Evolutionary conservation across 2,797 vertebrate species (phyloP).

Genomic region (Siniperca obscura): DNA sequence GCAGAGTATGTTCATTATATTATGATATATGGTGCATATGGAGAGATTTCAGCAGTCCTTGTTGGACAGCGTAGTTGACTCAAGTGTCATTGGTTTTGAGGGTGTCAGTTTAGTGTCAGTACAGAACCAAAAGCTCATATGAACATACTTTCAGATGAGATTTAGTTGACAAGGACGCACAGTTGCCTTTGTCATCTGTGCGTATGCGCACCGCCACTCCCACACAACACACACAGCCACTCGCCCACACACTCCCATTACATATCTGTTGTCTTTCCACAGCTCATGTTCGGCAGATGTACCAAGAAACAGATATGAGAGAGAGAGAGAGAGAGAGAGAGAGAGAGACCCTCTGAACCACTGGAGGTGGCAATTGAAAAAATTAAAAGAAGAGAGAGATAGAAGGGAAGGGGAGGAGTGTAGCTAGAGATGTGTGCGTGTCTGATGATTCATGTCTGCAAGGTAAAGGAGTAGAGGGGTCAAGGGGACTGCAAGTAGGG

Average conservation of each 20-base stretch:
- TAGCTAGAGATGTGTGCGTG: slow-evolving; percentile 40
- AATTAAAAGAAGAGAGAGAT: slow-evolving; percentile 20
- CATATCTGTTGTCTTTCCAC: slow-evolving; percentile 70
- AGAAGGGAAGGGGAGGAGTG: not conserved
- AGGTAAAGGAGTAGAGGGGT: slow-evolving; percentile 69
- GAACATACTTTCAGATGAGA: slow-evolving; percentile 59
- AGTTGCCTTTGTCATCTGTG: slow-evolving; percentile 64
- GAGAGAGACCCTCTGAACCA: slow-evolving; percentile 8
- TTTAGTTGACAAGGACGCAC: slow-evolving; percentile 51
- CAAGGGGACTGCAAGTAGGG: slow-evolving; percentile 52
- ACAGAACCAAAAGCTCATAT: slow-evolving; percentile 46
- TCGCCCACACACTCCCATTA: slow-evolving; percentile 64
- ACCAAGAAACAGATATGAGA: slow-evolving; percentile 53
- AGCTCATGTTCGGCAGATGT: slow-evolving; percentile 74
- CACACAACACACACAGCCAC: slow-evolving; percentile 44
- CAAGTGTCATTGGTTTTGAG: slow-evolving; percentile 65
- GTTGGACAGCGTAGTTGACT: slow-evolving; percentile 44
- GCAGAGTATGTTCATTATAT: slow-evolving; percentile 20
- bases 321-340: slow-evolving; percentile 6
- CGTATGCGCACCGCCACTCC: slow-evolving; percentile 23
- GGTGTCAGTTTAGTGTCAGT: slow-evolving; percentile 37
- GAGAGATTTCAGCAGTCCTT: slow-evolving; percentile 42
- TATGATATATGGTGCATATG: slow-evolving; percentile 21
- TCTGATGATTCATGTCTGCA: slow-evolving; percentile 69
- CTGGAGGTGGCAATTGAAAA: slow-evolving; percentile 22